A percentile compares a stretch with the other conserved stretches of the same genome.
These are phyloP conservation scores for Syrista parreyssii DNA, from an alignment of 2,888 invertebrate genomes.

Conservation along the genomic window DNA sequence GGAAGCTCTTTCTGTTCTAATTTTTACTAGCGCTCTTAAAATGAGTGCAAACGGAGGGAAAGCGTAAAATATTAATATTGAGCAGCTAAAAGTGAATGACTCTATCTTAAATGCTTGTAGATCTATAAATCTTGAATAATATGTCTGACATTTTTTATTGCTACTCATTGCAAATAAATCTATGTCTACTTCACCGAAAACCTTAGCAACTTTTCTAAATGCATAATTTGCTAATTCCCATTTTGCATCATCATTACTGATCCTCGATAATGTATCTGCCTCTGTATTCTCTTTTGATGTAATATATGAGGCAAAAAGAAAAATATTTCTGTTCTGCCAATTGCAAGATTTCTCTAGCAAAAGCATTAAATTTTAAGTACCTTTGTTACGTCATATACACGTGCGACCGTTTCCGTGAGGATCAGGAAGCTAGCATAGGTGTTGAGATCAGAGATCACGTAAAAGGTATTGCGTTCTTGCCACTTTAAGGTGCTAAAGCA, in stretches of 20 bases:
- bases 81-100: conserved; percentile 21
- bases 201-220: conserved; percentile 4
- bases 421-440: no score
- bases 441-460: no score
- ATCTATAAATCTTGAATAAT: conserved; percentile 19
- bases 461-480: no score
- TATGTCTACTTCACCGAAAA: conserved; percentile 15
- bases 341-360: no score
- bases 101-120: conserved; percentile 10
- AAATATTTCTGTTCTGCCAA: no score
- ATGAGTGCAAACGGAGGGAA: conserved; percentile 28
- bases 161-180: conserved; percentile 23
- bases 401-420: no score
- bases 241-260: conserved; percentile 11
- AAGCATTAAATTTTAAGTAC: no score
- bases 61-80: conserved; percentile 19
- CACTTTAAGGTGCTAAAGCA: no score
- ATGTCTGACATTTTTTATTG: conserved; percentile 20
- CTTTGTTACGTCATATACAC: no score
- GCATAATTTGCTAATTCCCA: conserved; percentile 13
- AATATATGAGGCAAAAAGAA: conserved; percentile 20
- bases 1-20: conserved; percentile 18
- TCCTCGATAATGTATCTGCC: conserved; percentile 31
- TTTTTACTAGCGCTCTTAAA: conserved; percentile 16
- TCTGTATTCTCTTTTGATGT: conserved; percentile 13